Conservation (phyloP, 1,140 invertebrate genomes). For the Sminthurinus signatus region DNA sequence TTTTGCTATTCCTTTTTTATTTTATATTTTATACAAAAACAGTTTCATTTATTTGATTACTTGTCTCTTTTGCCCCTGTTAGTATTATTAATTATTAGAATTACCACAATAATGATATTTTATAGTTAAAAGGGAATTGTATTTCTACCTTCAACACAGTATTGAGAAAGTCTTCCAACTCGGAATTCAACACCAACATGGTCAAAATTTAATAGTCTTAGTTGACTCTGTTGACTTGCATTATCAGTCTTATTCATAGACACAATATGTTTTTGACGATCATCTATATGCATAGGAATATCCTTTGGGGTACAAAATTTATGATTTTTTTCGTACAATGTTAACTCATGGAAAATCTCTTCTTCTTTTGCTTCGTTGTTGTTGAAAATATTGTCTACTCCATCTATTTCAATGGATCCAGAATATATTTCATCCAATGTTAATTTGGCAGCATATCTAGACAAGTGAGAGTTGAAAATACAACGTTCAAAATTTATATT, state of each 20-base stretch:
- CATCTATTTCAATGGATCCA: neutral
- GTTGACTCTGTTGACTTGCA: neutral
- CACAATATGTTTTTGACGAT: slow-evolving; percentile 8
- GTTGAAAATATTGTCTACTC: neutral
- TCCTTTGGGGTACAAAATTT: slow-evolving; percentile 15
- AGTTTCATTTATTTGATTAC: slow-evolving; percentile 48
- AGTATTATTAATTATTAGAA: neutral
- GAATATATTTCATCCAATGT: slow-evolving; percentile 35
- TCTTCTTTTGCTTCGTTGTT: slow-evolving; percentile 11
- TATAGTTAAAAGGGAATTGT: slow-evolving; percentile 39
- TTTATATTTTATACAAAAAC: too few relatives aligned
- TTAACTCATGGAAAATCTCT: slow-evolving; percentile 23
- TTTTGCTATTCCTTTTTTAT: too few relatives aligned
- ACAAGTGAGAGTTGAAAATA: too few relatives aligned
- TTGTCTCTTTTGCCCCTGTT: slow-evolving; percentile 39
- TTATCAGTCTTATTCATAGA: slow-evolving; percentile 8
- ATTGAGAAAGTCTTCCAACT: slow-evolving; percentile 47
- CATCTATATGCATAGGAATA: neutral
- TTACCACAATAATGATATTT: neutral
- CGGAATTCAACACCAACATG: slow-evolving; percentile 40
- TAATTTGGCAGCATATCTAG: slow-evolving; percentile 32
- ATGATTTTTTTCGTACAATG: slow-evolving; percentile 12
- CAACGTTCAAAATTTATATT: too few relatives aligned
- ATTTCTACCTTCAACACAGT: slow-evolving; percentile 48
- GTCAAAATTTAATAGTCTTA: slow-evolving; percentile 14